Conservation (phyloP, 2,113 vertebrate species). For the Haplotaxodon microlepis region DNA sequence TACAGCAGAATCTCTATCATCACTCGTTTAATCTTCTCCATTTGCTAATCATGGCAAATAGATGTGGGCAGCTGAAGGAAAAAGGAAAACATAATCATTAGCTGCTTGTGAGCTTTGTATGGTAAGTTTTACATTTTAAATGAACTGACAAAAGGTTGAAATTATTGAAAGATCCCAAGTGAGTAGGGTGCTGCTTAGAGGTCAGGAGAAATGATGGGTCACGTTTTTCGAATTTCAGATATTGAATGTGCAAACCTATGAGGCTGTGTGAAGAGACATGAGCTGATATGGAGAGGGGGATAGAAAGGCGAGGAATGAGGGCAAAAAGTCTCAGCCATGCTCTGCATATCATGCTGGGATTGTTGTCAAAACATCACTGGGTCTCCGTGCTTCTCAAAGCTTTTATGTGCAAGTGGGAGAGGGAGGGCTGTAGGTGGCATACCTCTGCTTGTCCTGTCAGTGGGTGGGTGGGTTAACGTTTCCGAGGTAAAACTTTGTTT, state of each 20-base stretch:
- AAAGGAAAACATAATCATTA: not conserved
- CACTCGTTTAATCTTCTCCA: not conserved
- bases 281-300: not conserved
- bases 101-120: not conserved
- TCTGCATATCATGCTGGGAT: slow-evolving; percentile 18
- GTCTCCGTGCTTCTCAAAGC: slow-evolving; percentile 1
- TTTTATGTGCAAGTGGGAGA: not conserved
- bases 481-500: not conserved
- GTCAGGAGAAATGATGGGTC: not conserved
- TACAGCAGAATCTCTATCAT: not conserved
- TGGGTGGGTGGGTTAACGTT: not conserved
- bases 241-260: not conserved
- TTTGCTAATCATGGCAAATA: not conserved
- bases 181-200: not conserved
- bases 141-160: not conserved
- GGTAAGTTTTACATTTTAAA: not conserved
- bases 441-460: slow-evolving; percentile 2
- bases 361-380: slow-evolving; percentile 33
- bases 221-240: not conserved
- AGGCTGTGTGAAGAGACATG: not conserved
- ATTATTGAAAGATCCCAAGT: not conserved
- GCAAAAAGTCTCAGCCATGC: not conserved
- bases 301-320: not conserved
- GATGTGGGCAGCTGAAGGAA: not conserved
- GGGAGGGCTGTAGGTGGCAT: not conserved